Conservation (phyloP, 2,113 vertebrate species). For the Scatophagus argus region DNA sequence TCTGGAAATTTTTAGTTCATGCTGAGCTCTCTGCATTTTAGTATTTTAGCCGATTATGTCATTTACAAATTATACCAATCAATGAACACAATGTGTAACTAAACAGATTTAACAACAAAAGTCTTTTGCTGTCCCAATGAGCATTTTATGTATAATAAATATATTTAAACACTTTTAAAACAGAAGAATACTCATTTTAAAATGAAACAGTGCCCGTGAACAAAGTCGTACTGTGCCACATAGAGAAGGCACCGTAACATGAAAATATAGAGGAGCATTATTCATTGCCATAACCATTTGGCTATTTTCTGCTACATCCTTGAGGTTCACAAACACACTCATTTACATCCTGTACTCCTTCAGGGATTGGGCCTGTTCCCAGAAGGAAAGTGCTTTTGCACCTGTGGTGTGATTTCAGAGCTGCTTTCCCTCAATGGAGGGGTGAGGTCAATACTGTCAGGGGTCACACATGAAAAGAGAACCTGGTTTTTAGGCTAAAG, state of each 20-base stretch:
- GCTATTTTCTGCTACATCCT: slow-evolving; percentile 47
- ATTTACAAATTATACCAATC: background rate
- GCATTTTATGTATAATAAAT: background rate
- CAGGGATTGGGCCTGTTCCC: slow-evolving; percentile 42
- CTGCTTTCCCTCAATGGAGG: slow-evolving; percentile 50
- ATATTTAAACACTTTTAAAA: slow-evolving; percentile 24
- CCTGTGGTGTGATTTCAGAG: slow-evolving; percentile 73
- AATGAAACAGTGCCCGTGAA: slow-evolving; percentile 23
- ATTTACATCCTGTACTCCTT: slow-evolving; percentile 32
- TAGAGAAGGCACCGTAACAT: slow-evolving; percentile 17
- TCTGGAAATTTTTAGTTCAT: background rate
- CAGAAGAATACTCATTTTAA: slow-evolving; percentile 3
- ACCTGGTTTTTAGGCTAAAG: slow-evolving; percentile 60
- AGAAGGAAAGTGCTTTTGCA: slow-evolving; percentile 72
- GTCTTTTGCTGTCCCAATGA: background rate
- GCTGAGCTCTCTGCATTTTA: background rate
- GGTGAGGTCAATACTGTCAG: slow-evolving; percentile 55
- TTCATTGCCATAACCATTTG: slow-evolving; percentile 29
- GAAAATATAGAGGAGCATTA: slow-evolving; percentile 19
- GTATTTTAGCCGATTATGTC: background rate
- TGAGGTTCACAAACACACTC: slow-evolving; percentile 15
- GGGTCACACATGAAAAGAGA: slow-evolving; percentile 70
- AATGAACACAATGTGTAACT: background rate
- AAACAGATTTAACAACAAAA: background rate
- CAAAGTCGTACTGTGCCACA: background rate